phyloP scores from a whole-genome alignment of 1,140 invertebrate species.

The Nylanderia fulva region DNA sequence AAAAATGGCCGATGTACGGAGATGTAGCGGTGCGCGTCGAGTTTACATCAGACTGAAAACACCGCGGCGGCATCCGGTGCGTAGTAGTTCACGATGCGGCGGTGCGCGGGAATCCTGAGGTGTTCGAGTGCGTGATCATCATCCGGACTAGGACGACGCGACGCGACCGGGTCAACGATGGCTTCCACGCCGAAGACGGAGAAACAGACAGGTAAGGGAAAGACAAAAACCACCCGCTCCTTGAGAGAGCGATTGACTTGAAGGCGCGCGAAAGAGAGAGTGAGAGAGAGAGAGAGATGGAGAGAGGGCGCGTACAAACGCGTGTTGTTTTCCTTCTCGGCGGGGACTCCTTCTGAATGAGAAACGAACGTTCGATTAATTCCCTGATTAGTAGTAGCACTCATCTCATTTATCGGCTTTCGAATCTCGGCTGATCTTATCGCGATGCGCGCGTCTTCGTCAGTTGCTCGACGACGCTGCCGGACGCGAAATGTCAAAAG shows the following conservation, averaged over 20 bases:
- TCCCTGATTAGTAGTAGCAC: not conserved
- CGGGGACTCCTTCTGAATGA: not conserved
- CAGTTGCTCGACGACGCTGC: constrained; percentile 60
- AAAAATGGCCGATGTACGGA: constrained; percentile 85
- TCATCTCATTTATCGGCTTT: not conserved
- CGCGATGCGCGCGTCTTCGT: not conserved
- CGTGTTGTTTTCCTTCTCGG: not conserved
- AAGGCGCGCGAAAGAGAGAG: not conserved
- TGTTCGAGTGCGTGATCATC: constrained; percentile 74
- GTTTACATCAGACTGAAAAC: constrained; percentile 84
- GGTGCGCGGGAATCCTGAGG: constrained; percentile 80
- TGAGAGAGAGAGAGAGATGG: constrained; percentile 29
- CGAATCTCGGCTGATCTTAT: not conserved
- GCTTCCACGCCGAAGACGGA: constrained; percentile 84
- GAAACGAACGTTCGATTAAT: not conserved
- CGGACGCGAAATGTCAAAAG: constrained; percentile 82
- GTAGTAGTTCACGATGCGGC: constrained; percentile 78
- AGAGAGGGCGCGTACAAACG: constrained; percentile 1
- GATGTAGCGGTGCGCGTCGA: constrained; percentile 84
- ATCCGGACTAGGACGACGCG: constrained; percentile 60
- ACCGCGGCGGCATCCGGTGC: constrained; percentile 75
- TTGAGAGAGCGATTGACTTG: not conserved
- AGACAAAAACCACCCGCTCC: constrained; percentile 6
- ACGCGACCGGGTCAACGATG: constrained; percentile 75
- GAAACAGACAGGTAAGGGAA: constrained; percentile 82